A percentile compares a stretch with the other conserved stretches of the same genome.
These are phyloP conservation scores for Mylabris phalerata DNA, from an alignment of 1,140 invertebrate species.

Conservation along the genomic window DNA sequence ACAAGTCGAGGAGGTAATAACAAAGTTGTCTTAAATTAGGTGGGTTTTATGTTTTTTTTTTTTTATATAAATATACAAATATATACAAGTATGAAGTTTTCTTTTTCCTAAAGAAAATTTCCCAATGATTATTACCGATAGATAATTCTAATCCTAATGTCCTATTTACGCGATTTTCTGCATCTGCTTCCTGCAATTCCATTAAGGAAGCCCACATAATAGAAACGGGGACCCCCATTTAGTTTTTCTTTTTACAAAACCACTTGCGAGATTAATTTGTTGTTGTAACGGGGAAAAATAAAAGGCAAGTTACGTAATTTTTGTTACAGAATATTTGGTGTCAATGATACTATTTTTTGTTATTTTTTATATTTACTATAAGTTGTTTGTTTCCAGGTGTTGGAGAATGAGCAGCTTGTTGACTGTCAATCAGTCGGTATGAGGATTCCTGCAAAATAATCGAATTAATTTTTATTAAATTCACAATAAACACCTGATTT, in stretches of 20 bases:
- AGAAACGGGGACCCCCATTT: not conserved
- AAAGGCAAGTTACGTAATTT: too few species aligned
- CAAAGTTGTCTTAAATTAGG: slow-evolving; percentile 57
- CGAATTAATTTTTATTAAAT: too few species aligned
- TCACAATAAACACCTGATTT: too few species aligned
- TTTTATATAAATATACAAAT: not conserved
- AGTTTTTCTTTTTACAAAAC: too few species aligned
- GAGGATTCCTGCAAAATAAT: not conserved
- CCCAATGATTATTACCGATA: too few species aligned
- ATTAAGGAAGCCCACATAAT: not conserved
- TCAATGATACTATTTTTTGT: too few species aligned
- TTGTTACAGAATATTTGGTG: too few species aligned
- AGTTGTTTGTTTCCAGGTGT: not conserved
- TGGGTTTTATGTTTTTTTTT: not conserved
- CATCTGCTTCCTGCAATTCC: slow-evolving; percentile 2
- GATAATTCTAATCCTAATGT: too few species aligned
- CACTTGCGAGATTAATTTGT: too few species aligned
- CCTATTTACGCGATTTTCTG: not conserved
- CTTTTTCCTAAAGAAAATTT: too few species aligned
- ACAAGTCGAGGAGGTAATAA: slow-evolving; percentile 86
- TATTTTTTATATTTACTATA: too few species aligned
- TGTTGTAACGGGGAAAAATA: too few species aligned
- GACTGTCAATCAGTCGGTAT: not conserved
- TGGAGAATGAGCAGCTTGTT: slow-evolving; percentile 4
- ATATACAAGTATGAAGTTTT: not conserved